phyloP scores from a whole-genome alignment of 2,113 vertebrate genomes.

The Clarias macrocephalus region DNA sequence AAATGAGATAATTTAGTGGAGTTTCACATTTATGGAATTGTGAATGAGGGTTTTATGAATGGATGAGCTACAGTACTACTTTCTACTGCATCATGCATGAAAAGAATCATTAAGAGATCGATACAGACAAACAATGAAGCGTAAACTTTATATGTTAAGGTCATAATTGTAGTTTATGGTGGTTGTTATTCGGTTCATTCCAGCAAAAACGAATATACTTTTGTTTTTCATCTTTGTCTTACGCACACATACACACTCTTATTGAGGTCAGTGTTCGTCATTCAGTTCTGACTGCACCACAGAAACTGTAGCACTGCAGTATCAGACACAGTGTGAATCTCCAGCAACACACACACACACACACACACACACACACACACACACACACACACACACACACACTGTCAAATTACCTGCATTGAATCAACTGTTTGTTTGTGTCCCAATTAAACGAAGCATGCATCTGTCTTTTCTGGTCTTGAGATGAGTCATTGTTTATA shows the following conservation, averaged over 20 bases:
- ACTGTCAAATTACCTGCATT: not conserved
- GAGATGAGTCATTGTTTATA: conserved; percentile 28
- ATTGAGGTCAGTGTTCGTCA: conserved; percentile 20
- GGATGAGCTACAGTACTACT: too few relatives aligned
- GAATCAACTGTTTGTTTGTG: conserved; percentile 11
- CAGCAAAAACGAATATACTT: not conserved
- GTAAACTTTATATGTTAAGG: not conserved
- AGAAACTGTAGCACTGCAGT: conserved; percentile 30
- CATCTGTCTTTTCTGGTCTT: not conserved
- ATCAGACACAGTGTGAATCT: conserved; percentile 18
- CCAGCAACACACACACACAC: not conserved
- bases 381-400: not conserved
- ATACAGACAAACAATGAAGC: not conserved
- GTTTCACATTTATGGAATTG: not conserved
- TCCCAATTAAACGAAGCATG: not conserved
- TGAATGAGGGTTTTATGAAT: not conserved
- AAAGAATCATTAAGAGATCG: not conserved
- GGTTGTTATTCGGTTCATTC: not conserved
- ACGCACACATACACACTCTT: not conserved
- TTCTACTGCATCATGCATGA: not conserved
- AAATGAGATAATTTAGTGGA: not conserved
- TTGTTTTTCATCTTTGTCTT: not conserved
- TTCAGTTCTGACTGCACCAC: not conserved
- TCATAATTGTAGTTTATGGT: not conserved
- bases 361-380: not conserved